Evolutionary conservation across 37 sponge, comb jelly and placozoan genomes (phyloP).

Genomic region (Mnemiopsis leidyi): DNA sequence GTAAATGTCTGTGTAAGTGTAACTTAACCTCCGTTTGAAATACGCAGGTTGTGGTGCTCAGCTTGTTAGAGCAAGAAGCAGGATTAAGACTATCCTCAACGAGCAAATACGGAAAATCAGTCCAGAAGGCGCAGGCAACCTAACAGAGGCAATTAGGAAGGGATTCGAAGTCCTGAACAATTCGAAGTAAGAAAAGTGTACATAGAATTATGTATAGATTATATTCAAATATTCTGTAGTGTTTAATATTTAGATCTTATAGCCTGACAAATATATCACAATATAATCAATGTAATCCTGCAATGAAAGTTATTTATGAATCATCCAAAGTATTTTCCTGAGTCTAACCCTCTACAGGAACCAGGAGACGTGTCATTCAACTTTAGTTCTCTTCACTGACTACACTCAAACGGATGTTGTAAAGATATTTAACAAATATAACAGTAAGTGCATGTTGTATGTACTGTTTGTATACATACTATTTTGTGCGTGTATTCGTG

Average conservation of each 20-base stretch:
- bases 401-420: slow-evolving; percentile 29
- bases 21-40: no score
- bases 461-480: no score
- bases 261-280: no score
- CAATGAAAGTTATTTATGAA: no score
- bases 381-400: slow-evolving; percentile 33
- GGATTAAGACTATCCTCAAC: slow-evolving; percentile 16
- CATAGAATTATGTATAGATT: no score
- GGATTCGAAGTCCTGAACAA: slow-evolving; percentile 37
- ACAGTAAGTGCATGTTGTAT: neutral
- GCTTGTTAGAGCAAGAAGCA: neutral
- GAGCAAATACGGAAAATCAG: slow-evolving; percentile 4
- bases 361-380: slow-evolving; percentile 48
- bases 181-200: neutral
- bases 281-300: no score
- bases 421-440: neutral
- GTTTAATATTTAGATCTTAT: no score
- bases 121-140: slow-evolving; percentile 1
- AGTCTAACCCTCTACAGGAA: neutral
- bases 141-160: neutral
- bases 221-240: no score
- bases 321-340: no score
- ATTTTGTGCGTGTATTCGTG: no score
- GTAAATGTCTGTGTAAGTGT: no score
- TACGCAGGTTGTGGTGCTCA: slow-evolving; percentile 14